Conservation (phyloP, 2,797 vertebrate genomes). For the Triplophysa yarkandensis region DNA sequence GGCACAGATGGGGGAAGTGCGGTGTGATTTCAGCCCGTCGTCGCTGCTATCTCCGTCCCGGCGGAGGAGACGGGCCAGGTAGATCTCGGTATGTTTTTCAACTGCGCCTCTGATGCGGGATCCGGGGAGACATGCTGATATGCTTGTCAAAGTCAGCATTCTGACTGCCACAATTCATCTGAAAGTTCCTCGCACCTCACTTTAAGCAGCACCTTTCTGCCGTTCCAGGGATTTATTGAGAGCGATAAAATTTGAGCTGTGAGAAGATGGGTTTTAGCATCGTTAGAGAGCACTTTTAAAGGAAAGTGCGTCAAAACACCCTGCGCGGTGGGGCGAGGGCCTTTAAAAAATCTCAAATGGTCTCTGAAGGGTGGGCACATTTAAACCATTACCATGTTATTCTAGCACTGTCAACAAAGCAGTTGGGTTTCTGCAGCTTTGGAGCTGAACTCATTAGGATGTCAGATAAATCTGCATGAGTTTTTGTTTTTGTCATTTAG, state of each 20-base stretch:
- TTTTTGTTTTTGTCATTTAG: not conserved
- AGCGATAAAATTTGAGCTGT: slow-evolving; percentile 52
- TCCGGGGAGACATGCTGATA: slow-evolving; percentile 56
- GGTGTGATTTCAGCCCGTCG: slow-evolving; percentile 61
- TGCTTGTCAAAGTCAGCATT: slow-evolving; percentile 61
- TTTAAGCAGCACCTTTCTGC: slow-evolving; percentile 57
- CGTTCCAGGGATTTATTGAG: slow-evolving; percentile 54
- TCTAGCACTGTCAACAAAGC: slow-evolving; percentile 28
- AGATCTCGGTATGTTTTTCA: slow-evolving; percentile 57
- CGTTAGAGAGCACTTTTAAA: slow-evolving; percentile 47
- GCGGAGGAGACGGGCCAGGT: slow-evolving; percentile 56
- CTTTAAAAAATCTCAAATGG: slow-evolving; percentile 35
- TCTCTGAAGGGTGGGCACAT: slow-evolving; percentile 24
- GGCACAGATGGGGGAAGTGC: slow-evolving; percentile 72
- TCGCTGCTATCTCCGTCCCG: slow-evolving; percentile 61
- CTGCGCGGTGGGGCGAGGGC: slow-evolving; percentile 9
- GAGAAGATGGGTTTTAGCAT: slow-evolving; percentile 54
- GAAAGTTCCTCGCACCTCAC: slow-evolving; percentile 51
- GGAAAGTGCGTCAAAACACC: slow-evolving; percentile 34
- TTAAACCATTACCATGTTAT: slow-evolving; percentile 40
- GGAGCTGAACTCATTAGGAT: slow-evolving; percentile 1
- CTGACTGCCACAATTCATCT: slow-evolving; percentile 62
- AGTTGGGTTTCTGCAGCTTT: slow-evolving; percentile 21
- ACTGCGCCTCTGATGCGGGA: slow-evolving; percentile 50
- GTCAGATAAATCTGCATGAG: not conserved